Conservation (phyloP, 2,888 invertebrate genomes). For the Eurytoma californica region DNA sequence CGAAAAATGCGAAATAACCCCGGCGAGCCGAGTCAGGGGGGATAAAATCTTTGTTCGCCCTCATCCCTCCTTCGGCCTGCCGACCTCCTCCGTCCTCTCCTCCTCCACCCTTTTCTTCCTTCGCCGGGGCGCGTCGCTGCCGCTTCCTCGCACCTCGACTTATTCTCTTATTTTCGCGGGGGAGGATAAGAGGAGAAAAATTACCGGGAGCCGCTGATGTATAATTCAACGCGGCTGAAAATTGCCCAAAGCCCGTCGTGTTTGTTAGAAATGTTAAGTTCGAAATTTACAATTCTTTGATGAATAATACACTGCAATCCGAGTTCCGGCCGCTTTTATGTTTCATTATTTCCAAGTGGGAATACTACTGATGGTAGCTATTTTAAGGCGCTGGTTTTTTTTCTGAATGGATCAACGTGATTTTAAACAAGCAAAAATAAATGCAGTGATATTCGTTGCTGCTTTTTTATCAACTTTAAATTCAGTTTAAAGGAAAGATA, state of each 20-base stretch:
- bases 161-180: slow-evolving; percentile 16
- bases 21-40: slow-evolving; percentile 24
- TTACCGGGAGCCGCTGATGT: slow-evolving; percentile 40
- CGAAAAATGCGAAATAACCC: slow-evolving; percentile 49
- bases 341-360: not conserved
- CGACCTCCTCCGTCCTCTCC: not conserved
- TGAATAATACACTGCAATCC: slow-evolving; percentile 9
- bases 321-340: not conserved
- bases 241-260: slow-evolving; percentile 32
- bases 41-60: slow-evolving; percentile 46
- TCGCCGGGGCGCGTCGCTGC: too few relatives aligned
- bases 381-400: too few relatives aligned
- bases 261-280: slow-evolving; percentile 42
- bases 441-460: too few relatives aligned
- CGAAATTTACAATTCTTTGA: slow-evolving; percentile 36
- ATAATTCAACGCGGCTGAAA: slow-evolving; percentile 44
- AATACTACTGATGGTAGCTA: too few relatives aligned
- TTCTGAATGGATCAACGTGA: too few relatives aligned
- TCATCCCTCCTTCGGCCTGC: slow-evolving; percentile 1
- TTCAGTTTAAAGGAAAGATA: too few relatives aligned
- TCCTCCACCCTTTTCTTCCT: too few relatives aligned
- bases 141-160: not conserved
- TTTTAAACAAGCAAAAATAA: too few relatives aligned
- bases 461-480: too few relatives aligned
- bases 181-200: slow-evolving; percentile 47